Base-by-base conservation (phyloP, 2,797 vertebrate genomes). In the Enteromius argenteus region DNA sequence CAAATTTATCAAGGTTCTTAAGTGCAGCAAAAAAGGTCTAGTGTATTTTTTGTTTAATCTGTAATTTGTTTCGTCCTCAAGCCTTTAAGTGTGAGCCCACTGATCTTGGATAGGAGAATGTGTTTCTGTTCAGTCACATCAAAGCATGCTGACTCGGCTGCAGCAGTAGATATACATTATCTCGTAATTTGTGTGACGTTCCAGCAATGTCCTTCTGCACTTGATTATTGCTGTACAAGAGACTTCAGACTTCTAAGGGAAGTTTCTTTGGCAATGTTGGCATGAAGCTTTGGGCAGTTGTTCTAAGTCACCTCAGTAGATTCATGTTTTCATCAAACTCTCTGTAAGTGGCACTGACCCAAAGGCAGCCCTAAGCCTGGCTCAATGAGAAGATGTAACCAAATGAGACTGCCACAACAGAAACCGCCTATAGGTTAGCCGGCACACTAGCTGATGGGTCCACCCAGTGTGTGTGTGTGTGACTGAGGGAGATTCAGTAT, bases 361-460 rank as follows among this genome's bases (percentile, higher is more conserved):
- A 3, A 56, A 85, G 93, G 93, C 87, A 92, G 92, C 91, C 60
- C 91, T 89, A 93, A 89, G 88, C 89, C 89, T 67, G 51, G 91
- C 90, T 89, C 87, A 91, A 90, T 90, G 91, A 93, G 88, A 88
- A 88, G 92, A 93, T 90, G 88, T 93, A 91, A 94, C 90, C 92
- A 95, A 95, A 95, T 95, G 92, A 92, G 92, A 95, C 95, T 94
- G 92, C 91, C 91, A 93, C 91, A 89, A 93, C 93, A 93, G 88
- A 91, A 89, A 93, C 88, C 90, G 93, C 92, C 94, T 91, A 85
- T 90, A 84, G 92, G 92, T 91, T 79, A 91, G 15, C 86, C 89
- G 14, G 14, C 8, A 44, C 21, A 7, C 49, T 62, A 35, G 72
- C 66, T 79, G 15, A 62, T 56, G 73, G 35, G 62, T 68, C 73